Evolutionary conservation across 2,113 vertebrate genomes (phyloP).

Genomic region (Takifugu bimaculatus): DNA sequence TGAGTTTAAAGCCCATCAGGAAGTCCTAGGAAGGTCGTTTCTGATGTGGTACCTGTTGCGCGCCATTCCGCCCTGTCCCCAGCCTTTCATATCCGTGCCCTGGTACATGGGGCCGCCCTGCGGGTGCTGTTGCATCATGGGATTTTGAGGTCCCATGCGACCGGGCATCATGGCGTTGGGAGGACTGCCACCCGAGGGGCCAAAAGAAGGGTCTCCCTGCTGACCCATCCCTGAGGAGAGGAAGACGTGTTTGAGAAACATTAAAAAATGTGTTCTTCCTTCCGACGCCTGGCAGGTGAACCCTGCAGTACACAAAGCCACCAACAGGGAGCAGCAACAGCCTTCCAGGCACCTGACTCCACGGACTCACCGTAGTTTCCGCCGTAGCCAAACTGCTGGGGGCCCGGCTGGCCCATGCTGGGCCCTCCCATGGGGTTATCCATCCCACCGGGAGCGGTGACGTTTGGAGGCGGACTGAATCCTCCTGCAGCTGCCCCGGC

Average conservation of each 20-base stretch:
- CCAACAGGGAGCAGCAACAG: slow-evolving; percentile 55
- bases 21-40: neutral
- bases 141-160: slow-evolving; percentile 87
- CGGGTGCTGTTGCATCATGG: slow-evolving; percentile 90
- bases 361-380: slow-evolving; percentile 84
- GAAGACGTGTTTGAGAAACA: neutral
- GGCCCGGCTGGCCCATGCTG: slow-evolving; percentile 83
- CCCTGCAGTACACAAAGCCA: slow-evolving; percentile 8
- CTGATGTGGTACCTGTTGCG: slow-evolving; percentile 77
- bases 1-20: neutral
- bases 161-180: slow-evolving; percentile 85
- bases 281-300: neutral
- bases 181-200: slow-evolving; percentile 82
- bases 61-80: slow-evolving; percentile 85
- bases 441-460: slow-evolving; percentile 90
- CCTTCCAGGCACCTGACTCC: neutral
- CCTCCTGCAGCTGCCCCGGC: slow-evolving; percentile 60
- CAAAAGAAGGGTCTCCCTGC: slow-evolving; percentile 87
- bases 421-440: slow-evolving; percentile 84
- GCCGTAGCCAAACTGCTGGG: slow-evolving; percentile 89
- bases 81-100: slow-evolving; percentile 91
- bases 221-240: slow-evolving; percentile 82
- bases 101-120: slow-evolving; percentile 87
- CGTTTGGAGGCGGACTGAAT: slow-evolving; percentile 95
- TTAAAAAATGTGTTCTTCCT: neutral